These are phyloP conservation scores for Antheraea yamamai DNA, from an alignment of 2,888 invertebrate genomes.

Conservation along the genomic window DNA sequence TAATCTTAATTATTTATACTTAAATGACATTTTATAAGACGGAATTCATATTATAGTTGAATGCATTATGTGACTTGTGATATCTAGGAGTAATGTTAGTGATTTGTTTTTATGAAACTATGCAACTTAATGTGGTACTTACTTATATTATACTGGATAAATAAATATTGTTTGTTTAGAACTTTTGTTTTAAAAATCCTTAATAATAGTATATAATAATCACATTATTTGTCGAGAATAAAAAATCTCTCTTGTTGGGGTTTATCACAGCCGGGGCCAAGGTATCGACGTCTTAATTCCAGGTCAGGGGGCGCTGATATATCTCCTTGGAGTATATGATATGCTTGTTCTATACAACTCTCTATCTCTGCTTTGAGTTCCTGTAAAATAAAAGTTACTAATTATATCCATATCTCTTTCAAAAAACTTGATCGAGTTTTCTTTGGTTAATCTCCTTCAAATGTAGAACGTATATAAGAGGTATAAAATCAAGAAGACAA, in stretches of 20 bases:
- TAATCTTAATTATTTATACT: no score
- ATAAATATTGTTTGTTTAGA: background rate
- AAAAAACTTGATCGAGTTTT: background rate
- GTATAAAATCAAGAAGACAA: no score
- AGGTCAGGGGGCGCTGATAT: slow-evolving; percentile 77
- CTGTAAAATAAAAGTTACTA: slow-evolving; percentile 53
- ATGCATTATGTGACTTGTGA: no score
- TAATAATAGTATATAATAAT: background rate
- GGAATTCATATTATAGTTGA: no score
- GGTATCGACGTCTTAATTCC: slow-evolving; percentile 67
- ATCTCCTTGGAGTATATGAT: slow-evolving; percentile 78
- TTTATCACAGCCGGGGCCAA: slow-evolving; percentile 73
- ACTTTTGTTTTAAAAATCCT: background rate
- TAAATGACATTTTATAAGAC: no score
- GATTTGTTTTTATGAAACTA: no score
- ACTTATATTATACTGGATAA: background rate
- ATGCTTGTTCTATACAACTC: slow-evolving; percentile 76
- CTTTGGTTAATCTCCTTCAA: background rate
- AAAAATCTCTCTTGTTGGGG: slow-evolving; percentile 71
- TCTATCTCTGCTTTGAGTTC: slow-evolving; percentile 73
- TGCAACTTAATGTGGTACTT: background rate
- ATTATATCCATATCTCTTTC: background rate
- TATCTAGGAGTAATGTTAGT: no score
- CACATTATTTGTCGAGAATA: slow-evolving; percentile 52
- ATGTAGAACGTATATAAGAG: no score